Evolutionary conservation across 2,888 invertebrate genomes (phyloP).

Genomic region (Brassicogethes aeneus): DNA sequence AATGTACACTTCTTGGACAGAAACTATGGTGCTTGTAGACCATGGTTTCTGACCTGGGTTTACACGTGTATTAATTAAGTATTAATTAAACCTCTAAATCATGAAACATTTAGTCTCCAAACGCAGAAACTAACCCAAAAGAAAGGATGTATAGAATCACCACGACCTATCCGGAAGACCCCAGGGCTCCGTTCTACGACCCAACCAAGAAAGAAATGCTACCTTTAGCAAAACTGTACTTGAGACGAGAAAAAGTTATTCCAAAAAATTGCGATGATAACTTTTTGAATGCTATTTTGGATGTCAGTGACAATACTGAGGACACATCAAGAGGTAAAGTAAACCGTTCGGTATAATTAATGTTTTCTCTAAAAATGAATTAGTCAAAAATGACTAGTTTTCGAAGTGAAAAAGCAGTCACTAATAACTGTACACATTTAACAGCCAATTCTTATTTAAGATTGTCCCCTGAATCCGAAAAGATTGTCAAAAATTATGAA

Average conservation of each 20-base stretch:
- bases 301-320: constrained; percentile 60
- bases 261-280: constrained; percentile 65
- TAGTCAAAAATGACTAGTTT: too few relatives aligned
- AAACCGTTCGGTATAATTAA: constrained; percentile 29
- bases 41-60: too few relatives aligned
- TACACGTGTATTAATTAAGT: too few relatives aligned
- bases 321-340: constrained; percentile 49
- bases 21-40: too few relatives aligned
- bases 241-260: constrained; percentile 66
- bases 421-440: too few relatives aligned
- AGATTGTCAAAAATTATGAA: too few relatives aligned
- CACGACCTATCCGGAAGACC: constrained; percentile 82
- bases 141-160: constrained; percentile 87
- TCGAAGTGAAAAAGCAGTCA: background rate
- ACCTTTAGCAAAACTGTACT: constrained; percentile 75
- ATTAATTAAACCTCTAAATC: constrained; percentile 3
- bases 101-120: constrained; percentile 61
- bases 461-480: too few relatives aligned
- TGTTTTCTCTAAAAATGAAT: too few relatives aligned
- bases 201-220: constrained; percentile 57
- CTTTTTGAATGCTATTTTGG: constrained; percentile 49
- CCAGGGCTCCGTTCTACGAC: constrained; percentile 87
- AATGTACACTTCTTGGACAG: too few relatives aligned
- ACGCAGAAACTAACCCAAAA: constrained; percentile 65
- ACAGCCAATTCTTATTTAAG: too few relatives aligned